Evolutionary conservation across 1,140 invertebrate genomes (phyloP).

Genomic region (Aleiodes sp.): DNA sequence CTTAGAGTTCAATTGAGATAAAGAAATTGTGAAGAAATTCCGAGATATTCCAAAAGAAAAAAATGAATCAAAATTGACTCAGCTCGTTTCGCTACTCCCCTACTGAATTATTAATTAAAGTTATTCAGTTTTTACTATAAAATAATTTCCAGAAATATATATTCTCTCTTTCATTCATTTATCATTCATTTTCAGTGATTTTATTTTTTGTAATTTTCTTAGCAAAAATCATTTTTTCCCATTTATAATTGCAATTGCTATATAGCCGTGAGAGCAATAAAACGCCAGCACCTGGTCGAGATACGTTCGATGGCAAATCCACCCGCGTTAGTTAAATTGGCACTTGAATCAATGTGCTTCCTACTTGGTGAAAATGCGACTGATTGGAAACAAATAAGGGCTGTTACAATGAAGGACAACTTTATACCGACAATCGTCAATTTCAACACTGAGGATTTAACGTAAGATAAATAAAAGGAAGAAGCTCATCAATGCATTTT

Average conservation of each 20-base stretch:
- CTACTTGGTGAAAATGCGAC: conserved; percentile 89
- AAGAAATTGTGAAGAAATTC: too few relatives aligned
- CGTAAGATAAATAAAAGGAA: conserved; percentile 78
- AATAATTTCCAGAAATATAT: not conserved
- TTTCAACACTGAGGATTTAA: conserved; percentile 94
- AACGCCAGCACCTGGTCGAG: conserved; percentile 95
- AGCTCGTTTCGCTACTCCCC: too few relatives aligned
- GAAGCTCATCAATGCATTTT: not conserved
- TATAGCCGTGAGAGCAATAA: conserved; percentile 94
- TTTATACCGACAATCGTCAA: conserved; percentile 99
- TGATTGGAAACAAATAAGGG: conserved; percentile 94
- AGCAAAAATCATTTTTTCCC: too few relatives aligned
- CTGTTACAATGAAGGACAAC: conserved; percentile 95
- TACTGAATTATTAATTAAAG: too few relatives aligned
- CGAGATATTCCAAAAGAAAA: not conserved
- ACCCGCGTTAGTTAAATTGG: conserved; percentile 90
- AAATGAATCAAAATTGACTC: too few relatives aligned
- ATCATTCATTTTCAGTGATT: not conserved
- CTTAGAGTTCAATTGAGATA: too few relatives aligned
- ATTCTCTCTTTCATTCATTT: not conserved
- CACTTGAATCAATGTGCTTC: conserved; percentile 94
- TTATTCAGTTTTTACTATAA: not conserved
- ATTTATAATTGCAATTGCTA: conserved; percentile 35
- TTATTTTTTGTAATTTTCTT: too few relatives aligned
- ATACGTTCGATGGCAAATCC: conserved; percentile 95